phyloP scores from a whole-genome alignment of 2,113 vertebrate genomes.

The Misgurnus anguillicaudatus region DNA sequence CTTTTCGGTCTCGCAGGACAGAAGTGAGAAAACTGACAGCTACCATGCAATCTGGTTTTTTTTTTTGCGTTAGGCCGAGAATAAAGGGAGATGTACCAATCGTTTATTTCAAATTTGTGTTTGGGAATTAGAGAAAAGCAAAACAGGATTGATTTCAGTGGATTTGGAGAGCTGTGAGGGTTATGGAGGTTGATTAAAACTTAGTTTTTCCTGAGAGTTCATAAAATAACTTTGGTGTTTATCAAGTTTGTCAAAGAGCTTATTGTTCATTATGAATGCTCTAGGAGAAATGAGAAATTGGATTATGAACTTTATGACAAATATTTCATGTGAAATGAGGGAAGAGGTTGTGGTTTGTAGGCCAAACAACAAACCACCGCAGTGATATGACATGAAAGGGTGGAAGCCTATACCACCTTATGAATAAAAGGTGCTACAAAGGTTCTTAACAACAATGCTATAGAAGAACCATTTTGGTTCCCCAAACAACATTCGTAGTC shows the following conservation, averaged over 20 bases:
- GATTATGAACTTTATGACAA: constrained; percentile 2
- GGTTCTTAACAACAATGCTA: too few species aligned
- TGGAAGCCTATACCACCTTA: not conserved
- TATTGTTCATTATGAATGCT: constrained; percentile 13
- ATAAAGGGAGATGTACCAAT: constrained; percentile 33
- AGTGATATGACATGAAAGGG: not conserved
- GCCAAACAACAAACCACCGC: not conserved
- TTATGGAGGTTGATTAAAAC: constrained; percentile 6
- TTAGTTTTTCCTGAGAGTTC: constrained; percentile 19
- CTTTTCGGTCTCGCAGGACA: constrained; percentile 79
- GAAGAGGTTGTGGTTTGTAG: not conserved
- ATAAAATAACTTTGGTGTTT: constrained; percentile 20
- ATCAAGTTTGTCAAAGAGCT: constrained; percentile 26
- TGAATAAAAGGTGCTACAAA: not conserved
- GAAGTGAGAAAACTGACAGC: constrained; percentile 77
- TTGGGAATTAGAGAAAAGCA: constrained; percentile 23
- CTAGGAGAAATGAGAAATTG: constrained; percentile 13
- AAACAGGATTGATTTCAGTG: constrained; percentile 18
- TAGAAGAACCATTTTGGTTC: too few species aligned
- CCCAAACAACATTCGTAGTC: too few species aligned
- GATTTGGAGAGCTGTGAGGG: constrained; percentile 13
- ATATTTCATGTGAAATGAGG: not conserved
- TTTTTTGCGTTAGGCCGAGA: constrained; percentile 59
- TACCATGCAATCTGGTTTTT: constrained; percentile 76
- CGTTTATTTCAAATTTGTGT: constrained; percentile 28